Base-by-base conservation (phyloP, 2,888 invertebrate species). In the Fragum fragum region DNA sequence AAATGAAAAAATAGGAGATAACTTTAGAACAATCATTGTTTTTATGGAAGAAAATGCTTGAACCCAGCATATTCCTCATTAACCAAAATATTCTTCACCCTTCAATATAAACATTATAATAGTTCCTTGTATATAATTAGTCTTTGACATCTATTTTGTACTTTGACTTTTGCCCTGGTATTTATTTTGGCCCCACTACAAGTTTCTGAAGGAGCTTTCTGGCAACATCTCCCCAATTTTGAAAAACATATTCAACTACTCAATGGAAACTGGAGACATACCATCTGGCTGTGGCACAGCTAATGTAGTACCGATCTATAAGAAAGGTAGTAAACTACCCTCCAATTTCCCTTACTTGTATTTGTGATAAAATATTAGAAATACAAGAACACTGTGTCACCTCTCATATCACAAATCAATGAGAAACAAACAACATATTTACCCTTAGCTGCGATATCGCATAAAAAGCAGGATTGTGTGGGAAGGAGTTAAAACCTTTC, bases 401-500 rank as follows among this genome's bases (percentile, higher is more conserved):
- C 1, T 28, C 42, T 6, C 28, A 73, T 28, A 36, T 73, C 1
- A 55, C 61, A 72, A 47, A 21, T 0, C 77, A 81, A 53, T 36
- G 9, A 7, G 68, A 71, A 42, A 47, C 21, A 0, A 59, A 76
- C 42, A 70, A 76, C 29, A 77, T 78, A 9, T 36, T 78, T 0
- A 47, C 59, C 42, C 36, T 28, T 18, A 21, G 29, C 16, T 74
- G 71, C 53, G 77, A 74, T 42, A 73, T 73, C 18, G 76, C 55
- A 14, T 73, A 5, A 66, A 55, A 16, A n/a, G 52, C 0, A 16
- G 32, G 74, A 3, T 77, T 71, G 14, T 81, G 81, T 42, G 76
- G 70, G 39, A 73, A 76, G 16, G 77, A 81, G 53, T 70, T 81
- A 66, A 18, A 2, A 3, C 14, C 39, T 42, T 53, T n/a, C 53